Conservation (phyloP, 92 coral and sea anemone species). For the Scolanthus callimorphus region DNA sequence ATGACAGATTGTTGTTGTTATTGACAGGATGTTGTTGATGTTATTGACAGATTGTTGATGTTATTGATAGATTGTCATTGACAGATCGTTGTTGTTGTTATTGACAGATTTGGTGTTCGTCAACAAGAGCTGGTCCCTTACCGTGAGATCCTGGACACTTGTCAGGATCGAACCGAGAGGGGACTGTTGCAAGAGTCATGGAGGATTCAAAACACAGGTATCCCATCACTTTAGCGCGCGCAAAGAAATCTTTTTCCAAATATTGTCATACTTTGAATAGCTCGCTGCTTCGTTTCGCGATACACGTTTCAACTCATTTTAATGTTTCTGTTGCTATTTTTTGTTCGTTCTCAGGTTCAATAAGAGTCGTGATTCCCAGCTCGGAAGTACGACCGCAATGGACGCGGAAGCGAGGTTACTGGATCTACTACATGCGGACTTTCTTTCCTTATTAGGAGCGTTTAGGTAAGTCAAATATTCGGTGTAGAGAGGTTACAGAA, state of each 20-base stretch:
- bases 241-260: no score
- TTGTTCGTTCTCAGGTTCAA: conserved; percentile 69
- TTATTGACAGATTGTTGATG: no score
- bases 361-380: conserved; percentile 66
- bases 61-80: no score
- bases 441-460: conserved; percentile 72
- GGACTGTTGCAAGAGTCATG: conserved; percentile 58
- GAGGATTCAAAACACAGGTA: conserved; percentile 79
- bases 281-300: no score
- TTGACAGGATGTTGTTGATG: no score
- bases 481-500: no score
- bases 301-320: no score
- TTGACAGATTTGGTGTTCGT: conserved; percentile 78
- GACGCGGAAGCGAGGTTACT: conserved; percentile 83
- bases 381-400: conserved; percentile 61
- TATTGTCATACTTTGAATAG: no score
- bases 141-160: conserved; percentile 46
- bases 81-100: no score
- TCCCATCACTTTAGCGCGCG: no score
- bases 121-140: conserved; percentile 56
- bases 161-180: conserved; percentile 69
- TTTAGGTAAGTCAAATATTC: conserved; percentile 78
- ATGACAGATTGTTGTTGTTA: no score
- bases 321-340: no score
- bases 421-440: conserved; percentile 74